Evolutionary conservation across 2,797 vertebrate genomes (phyloP).

Genomic region (Enteromius trimaculatus): DNA sequence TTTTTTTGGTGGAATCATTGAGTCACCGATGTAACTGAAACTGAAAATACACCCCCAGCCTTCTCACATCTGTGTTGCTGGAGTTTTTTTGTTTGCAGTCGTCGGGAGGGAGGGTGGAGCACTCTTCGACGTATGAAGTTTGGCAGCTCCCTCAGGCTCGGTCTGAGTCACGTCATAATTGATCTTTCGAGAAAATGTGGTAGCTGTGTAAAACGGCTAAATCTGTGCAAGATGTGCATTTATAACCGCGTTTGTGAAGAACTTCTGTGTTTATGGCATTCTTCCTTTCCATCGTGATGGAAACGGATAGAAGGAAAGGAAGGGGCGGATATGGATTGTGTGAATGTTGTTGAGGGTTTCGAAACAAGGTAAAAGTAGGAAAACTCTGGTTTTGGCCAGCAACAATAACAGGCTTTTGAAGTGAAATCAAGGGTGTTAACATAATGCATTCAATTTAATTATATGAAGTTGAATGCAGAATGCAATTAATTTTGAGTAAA

Average conservation of each 20-base stretch:
- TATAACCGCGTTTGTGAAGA: conserved; percentile 55
- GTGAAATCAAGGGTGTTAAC: not conserved
- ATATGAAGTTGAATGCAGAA: not conserved
- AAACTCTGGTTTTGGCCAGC: not conserved
- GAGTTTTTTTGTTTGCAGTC: conserved; percentile 69
- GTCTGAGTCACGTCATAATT: conserved; percentile 80
- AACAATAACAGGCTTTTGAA: not conserved
- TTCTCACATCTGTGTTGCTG: conserved; percentile 59
- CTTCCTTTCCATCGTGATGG: conserved; percentile 58
- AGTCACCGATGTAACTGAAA: conserved; percentile 80
- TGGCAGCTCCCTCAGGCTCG: conserved; percentile 76
- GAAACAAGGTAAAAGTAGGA: conserved; percentile 55
- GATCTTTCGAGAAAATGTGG: conserved; percentile 79
- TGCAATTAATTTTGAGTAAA: not conserved
- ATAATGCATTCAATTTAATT: not conserved
- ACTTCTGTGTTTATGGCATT: conserved; percentile 59
- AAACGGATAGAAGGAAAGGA: conserved; percentile 57
- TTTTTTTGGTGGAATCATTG: conserved; percentile 77
- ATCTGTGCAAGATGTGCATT: conserved; percentile 77
- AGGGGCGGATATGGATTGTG: conserved; percentile 61
- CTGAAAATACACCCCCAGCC: conserved; percentile 72
- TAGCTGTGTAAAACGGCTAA: conserved; percentile 73
- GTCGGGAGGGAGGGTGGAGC: conserved; percentile 75
- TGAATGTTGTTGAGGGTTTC: conserved; percentile 51
- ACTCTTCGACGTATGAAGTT: conserved; percentile 67